These are phyloP conservation scores for Teleiodes luculella DNA, from an alignment of 2,888 invertebrate genomes.

Conservation along the genomic window DNA sequence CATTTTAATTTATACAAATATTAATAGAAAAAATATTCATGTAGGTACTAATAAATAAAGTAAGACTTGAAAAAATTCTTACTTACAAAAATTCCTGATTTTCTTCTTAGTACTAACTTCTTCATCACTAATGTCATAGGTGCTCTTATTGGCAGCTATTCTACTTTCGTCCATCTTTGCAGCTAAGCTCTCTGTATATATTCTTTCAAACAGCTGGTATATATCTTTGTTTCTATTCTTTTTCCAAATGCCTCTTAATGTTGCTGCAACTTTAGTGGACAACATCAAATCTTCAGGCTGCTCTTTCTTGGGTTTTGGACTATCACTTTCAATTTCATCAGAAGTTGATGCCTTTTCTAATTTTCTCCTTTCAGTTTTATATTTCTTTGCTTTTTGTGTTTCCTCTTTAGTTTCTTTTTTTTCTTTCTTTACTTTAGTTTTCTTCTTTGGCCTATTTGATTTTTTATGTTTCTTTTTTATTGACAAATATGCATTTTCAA, in stretches of 20 bases:
- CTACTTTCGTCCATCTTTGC: background rate
- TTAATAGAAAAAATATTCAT: too few relatives aligned
- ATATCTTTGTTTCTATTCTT: conserved; percentile 1
- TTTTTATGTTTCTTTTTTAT: background rate
- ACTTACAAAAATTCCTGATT: background rate
- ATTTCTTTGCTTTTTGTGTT: background rate
- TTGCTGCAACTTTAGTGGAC: background rate
- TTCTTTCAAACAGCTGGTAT: background rate
- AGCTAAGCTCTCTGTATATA: background rate
- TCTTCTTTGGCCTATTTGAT: background rate
- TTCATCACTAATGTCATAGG: background rate
- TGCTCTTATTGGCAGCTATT: background rate
- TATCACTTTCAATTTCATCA: background rate
- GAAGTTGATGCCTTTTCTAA: background rate
- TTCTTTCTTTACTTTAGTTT: background rate
- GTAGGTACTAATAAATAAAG: too few relatives aligned
- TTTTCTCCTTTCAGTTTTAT: background rate
- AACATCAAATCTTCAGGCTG: background rate
- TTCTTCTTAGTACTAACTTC: background rate
- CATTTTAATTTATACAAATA: too few relatives aligned
- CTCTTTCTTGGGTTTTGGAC: background rate
- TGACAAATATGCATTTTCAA: background rate
- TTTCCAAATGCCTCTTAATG: background rate
- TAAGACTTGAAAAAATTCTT: too few relatives aligned
- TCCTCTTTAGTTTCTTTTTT: background rate